phyloP scores from a whole-genome alignment of 1,140 invertebrate genomes.

The Sarcophaga bullata region DNA sequence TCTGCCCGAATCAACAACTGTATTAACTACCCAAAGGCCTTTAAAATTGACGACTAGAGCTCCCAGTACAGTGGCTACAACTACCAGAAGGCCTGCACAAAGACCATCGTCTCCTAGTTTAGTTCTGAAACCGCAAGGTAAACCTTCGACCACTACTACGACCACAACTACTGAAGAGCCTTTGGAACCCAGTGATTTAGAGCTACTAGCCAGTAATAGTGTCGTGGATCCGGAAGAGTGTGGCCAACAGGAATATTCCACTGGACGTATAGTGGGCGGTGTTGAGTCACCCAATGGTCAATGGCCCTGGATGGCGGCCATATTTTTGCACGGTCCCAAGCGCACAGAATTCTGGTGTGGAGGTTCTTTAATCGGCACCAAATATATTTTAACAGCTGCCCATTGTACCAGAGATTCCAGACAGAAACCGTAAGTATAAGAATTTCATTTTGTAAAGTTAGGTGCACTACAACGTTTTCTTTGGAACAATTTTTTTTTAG shows the following conservation, averaged over 20 bases:
- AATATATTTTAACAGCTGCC: conserved; percentile 88
- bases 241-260: conserved; percentile 82
- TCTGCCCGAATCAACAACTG: conserved; percentile 61
- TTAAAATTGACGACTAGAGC: conserved; percentile 66
- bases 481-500: conserved; percentile 67
- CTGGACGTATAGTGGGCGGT: conserved; percentile 89
- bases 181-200: conserved; percentile 49
- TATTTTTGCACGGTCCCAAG: conserved; percentile 86
- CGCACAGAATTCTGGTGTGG: conserved; percentile 95
- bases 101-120: conserved; percentile 51
- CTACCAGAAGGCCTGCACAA: conserved; percentile 49
- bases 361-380: conserved; percentile 83
- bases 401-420: conserved; percentile 90
- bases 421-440: conserved; percentile 80
- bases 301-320: conserved; percentile 95
- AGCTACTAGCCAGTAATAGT: conserved; percentile 63
- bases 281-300: conserved; percentile 82
- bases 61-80: conserved; percentile 45
- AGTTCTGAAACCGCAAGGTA: conserved; percentile 64
- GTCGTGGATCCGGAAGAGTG: conserved; percentile 74
- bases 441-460: not conserved
- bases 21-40: conserved; percentile 62
- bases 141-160: conserved; percentile 60
- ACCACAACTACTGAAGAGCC: conserved; percentile 62
- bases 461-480: not conserved